phyloP scores from a whole-genome alignment of 2,113 vertebrate genomes.

The Actenoides hombroni region DNA sequence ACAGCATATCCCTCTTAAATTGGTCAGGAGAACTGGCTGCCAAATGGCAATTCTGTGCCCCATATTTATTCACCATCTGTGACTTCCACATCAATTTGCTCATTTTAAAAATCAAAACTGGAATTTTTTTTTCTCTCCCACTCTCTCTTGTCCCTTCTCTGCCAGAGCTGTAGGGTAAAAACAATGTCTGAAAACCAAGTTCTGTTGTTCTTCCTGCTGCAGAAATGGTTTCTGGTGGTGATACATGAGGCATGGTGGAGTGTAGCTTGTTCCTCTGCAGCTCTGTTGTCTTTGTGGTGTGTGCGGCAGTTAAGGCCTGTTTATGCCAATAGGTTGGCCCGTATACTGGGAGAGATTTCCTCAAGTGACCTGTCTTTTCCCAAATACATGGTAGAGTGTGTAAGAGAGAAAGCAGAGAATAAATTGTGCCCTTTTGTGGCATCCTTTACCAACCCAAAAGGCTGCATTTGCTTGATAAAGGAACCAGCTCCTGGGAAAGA shows the following conservation, averaged over 20 bases:
- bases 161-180: neutral
- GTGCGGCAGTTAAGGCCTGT: neutral
- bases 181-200: neutral
- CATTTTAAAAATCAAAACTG: conserved; percentile 46
- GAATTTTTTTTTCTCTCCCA: neutral
- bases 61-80: conserved; percentile 64
- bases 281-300: neutral
- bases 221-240: neutral
- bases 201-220: neutral
- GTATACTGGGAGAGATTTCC: neutral
- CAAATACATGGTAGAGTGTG: neutral
- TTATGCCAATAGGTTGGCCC: neutral
- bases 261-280: neutral
- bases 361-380: neutral
- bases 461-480: neutral
- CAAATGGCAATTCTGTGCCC: conserved; percentile 32
- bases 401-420: neutral
- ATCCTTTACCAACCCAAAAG: neutral
- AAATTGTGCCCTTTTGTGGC: neutral
- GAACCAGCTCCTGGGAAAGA: neutral
- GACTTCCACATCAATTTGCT: conserved; percentile 55
- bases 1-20: conserved; percentile 51
- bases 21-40: conserved; percentile 41
- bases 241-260: neutral
- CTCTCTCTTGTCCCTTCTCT: neutral